These are phyloP conservation scores for Dreissena polymorpha DNA, from an alignment of 1,140 invertebrate species.

Conservation along the genomic window DNA sequence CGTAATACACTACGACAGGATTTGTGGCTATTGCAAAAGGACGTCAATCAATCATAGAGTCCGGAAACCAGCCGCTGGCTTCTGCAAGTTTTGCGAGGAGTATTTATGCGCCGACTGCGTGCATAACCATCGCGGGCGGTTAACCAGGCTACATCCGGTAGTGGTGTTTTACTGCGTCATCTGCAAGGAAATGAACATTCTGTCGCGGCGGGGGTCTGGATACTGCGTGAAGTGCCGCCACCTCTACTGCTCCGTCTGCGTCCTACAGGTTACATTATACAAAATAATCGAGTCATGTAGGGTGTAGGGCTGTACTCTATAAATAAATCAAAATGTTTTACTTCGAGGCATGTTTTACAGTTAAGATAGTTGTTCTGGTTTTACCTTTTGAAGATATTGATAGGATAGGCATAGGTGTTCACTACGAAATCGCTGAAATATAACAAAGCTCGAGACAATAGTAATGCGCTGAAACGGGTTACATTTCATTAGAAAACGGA, in stretches of 20 bases:
- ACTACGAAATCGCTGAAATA: no score
- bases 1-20: constrained; percentile 4
- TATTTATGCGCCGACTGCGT: constrained; percentile 35
- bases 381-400: no score
- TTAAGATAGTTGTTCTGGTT: no score
- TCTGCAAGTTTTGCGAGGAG: constrained; percentile 44
- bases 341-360: no score
- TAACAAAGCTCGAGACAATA: no score
- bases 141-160: constrained; percentile 34
- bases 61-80: constrained; percentile 27
- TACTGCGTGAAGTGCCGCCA: constrained; percentile 43
- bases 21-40: constrained; percentile 26
- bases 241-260: constrained; percentile 35
- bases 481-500: no score
- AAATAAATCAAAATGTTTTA: no score
- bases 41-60: not conserved
- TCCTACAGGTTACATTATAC: no score
- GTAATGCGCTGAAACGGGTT: no score
- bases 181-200: constrained; percentile 52
- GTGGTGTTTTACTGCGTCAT: constrained; percentile 40
- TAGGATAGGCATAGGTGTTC: no score
- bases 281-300: no score
- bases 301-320: no score
- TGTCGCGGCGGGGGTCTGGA: constrained; percentile 25
- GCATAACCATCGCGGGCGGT: not conserved